Evolutionary conservation across 2,797 vertebrate genomes (phyloP), one percentile per base, ranked within the genome.

Genomic region (Gymnoscopelus braueri): DNA sequence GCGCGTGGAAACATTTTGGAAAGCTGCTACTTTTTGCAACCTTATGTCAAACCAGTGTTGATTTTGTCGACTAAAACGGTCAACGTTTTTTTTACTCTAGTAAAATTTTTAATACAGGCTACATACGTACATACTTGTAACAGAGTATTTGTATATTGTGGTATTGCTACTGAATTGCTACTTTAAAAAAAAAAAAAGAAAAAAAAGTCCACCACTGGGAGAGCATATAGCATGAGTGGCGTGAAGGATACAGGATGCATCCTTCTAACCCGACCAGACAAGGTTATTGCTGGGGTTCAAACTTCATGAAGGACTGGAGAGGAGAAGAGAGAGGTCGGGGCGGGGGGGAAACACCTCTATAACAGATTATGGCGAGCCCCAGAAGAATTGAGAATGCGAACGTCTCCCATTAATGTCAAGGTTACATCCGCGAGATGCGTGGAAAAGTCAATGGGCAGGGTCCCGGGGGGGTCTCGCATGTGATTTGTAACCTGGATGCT

Each of bases 341-440:
- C 32, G 32, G 32, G 3, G 29, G 32, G 5, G 39, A 44, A 44
- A 44, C 79, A 49, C 78, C 76, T 88, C 87, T 82, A 77, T 87
- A 87, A 88, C 80, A 86, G 87, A 87, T 89, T 81, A 89, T 79
- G 60, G 81, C 69, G 63, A 67, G 72, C 63, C 83, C 82, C 87
- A 69, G 56, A 88, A 75, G 84, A 85, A 76, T 74, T 79, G 78
- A 80, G 62, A 83, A 88, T 79, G 78, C 78, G 74, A 85, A 88
- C 85, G 87, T 74, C 78, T 80, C 79, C 77, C 77, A 89, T 86
- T 85, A 85, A 87, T 83, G 82, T 87, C 85, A 91, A 91, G 86
- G 88, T 88, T 86, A 80, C 63, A 82, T 81, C 77, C 71, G 67
- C 68, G 79, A 84, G 77, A 88, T 29, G n/a, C 68, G 80, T 87